These are phyloP conservation scores for Lutjanus argentimaculatus DNA, from an alignment of 2,797 vertebrate species.

Conservation along the genomic window DNA sequence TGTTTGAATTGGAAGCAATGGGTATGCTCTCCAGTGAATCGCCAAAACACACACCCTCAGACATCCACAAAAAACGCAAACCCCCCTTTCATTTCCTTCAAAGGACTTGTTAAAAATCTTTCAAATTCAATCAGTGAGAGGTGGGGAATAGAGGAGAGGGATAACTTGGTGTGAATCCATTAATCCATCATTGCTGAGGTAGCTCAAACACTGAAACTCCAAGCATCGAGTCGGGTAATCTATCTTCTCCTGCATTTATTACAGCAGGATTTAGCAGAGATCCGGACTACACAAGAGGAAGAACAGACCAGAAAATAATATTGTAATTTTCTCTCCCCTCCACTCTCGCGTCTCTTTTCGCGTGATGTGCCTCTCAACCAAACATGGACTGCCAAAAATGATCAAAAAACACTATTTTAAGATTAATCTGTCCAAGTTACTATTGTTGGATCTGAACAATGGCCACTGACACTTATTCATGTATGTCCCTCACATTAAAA, in stretches of 20 bases:
- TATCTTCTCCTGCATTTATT: constrained; percentile 81
- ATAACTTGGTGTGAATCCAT: constrained; percentile 74
- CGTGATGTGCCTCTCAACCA: constrained; percentile 42
- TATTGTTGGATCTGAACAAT: constrained; percentile 27
- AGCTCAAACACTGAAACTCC: constrained; percentile 64
- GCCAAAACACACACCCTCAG: constrained; percentile 43
- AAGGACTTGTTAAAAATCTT: constrained; percentile 70
- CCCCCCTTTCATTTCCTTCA: constrained; percentile 57
- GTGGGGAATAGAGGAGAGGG: constrained; percentile 64
- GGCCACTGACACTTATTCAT: constrained; percentile 37
- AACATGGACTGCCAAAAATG: constrained; percentile 37
- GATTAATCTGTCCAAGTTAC: constrained; percentile 13
- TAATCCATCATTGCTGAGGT: constrained; percentile 69
- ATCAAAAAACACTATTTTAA: constrained; percentile 49
- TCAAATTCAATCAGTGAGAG: constrained; percentile 82
- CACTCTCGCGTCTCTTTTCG: constrained; percentile 34
- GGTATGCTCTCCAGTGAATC: constrained; percentile 53
- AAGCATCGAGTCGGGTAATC: constrained; percentile 72
- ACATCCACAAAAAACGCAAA: constrained; percentile 46
- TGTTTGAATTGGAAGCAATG: constrained; percentile 70
- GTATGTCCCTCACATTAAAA: constrained; percentile 8
- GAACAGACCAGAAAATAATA: constrained; percentile 71
- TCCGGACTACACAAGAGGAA: constrained; percentile 53
- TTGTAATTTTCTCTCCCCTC: constrained; percentile 80
- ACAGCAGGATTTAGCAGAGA: constrained; percentile 67